Percentiles rank a stretch among this genome's conserved stretches.
phyloP scores from a whole-genome alignment of 2,797 vertebrate genomes.

The Coracias cyanogaster region DNA sequence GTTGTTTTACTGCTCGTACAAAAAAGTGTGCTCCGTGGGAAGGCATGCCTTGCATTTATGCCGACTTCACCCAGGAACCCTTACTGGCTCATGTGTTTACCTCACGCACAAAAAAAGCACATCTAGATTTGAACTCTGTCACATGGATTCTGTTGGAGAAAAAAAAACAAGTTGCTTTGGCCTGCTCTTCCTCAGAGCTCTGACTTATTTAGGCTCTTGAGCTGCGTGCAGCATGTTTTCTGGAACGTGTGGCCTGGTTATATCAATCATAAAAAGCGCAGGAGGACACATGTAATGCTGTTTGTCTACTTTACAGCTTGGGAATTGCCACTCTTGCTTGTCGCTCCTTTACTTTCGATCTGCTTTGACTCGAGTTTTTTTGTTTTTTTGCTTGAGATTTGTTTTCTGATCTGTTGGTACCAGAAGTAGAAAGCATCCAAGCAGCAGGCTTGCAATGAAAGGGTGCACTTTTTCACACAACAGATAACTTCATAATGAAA shows the following conservation, averaged over 20 bases:
- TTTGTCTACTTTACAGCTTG: neutral
- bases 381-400: neutral
- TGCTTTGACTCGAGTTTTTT: neutral
- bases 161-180: neutral
- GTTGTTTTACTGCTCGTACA: conserved; percentile 46
- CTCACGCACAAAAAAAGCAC: conserved; percentile 35
- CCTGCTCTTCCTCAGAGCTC: neutral
- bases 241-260: neutral
- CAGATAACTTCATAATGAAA: neutral
- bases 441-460: neutral
- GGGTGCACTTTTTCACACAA: neutral
- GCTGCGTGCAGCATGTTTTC: neutral
- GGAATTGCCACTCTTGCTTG: neutral
- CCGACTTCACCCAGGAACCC: conserved; percentile 61
- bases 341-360: neutral
- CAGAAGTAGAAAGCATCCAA: neutral
- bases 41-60: conserved; percentile 63
- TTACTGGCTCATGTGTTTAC: conserved; percentile 58
- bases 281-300: neutral
- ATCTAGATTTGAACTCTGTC: conserved; percentile 64
- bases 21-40: conserved; percentile 29
- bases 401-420: neutral
- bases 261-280: neutral
- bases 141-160: conserved; percentile 22
- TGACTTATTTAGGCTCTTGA: neutral